phyloP scores from a whole-genome alignment of 2,797 vertebrate species.

The Pangasius krempfi region DNA sequence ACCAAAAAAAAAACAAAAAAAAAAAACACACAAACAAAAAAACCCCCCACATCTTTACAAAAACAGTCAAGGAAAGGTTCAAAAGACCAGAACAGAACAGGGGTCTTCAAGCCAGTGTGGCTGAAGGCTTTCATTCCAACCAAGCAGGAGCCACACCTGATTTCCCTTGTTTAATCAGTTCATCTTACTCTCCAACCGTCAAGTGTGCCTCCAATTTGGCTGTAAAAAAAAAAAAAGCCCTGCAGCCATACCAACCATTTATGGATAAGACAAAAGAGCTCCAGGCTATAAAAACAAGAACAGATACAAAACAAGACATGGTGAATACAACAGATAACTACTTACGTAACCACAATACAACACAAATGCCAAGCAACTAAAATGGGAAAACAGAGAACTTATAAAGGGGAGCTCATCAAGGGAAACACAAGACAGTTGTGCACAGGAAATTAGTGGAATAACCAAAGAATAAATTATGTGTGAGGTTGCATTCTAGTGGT shows the following conservation, averaged over 20 bases:
- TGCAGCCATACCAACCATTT: background rate
- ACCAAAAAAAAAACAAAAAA: background rate
- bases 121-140: too few relatives aligned
- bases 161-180: too few relatives aligned
- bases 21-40: too few relatives aligned
- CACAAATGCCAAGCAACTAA: background rate
- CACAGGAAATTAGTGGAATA: background rate
- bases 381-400: background rate
- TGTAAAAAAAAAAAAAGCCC: background rate
- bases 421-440: background rate
- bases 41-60: background rate
- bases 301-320: background rate
- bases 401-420: background rate
- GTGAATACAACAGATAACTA: background rate
- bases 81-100: background rate
- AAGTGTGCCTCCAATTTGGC: background rate
- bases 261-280: background rate
- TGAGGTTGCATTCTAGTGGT: background rate
- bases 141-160: too few relatives aligned
- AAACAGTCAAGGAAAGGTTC: background rate
- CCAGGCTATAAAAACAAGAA: background rate
- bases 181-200: too few relatives aligned
- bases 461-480: background rate
- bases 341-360: background rate
- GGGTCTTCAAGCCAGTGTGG: too few relatives aligned